A percentile compares a stretch with the other conserved stretches of the same genome.
phyloP scores from a whole-genome alignment of 2,113 vertebrate genomes.

The Hippocampus abdominalis region DNA sequence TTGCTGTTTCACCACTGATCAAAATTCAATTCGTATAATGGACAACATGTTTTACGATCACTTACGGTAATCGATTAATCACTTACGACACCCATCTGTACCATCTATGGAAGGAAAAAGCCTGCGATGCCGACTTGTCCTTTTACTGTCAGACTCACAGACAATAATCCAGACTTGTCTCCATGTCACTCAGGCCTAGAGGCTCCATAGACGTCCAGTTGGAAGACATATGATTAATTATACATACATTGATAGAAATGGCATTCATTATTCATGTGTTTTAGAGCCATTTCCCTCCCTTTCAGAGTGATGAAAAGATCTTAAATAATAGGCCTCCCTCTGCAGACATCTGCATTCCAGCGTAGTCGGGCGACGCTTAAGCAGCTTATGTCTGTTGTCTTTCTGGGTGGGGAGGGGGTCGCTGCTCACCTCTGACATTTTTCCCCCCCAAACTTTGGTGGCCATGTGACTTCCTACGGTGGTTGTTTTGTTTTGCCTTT shows the following conservation, averaged over 20 bases:
- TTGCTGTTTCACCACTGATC: background rate
- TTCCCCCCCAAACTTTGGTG: slow-evolving; percentile 38
- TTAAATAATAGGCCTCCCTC: slow-evolving; percentile 70
- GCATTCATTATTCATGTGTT: slow-evolving; percentile 73
- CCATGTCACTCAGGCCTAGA: slow-evolving; percentile 64
- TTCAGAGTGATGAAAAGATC: slow-evolving; percentile 74
- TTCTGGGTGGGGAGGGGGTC: slow-evolving; percentile 25
- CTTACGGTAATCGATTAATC: background rate
- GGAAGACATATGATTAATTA: slow-evolving; percentile 75
- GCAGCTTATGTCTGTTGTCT: slow-evolving; percentile 64
- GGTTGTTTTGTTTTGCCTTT: slow-evolving; percentile 50
- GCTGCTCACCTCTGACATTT: slow-evolving; percentile 35
- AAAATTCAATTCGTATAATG: background rate
- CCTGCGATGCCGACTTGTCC: slow-evolving; percentile 24
- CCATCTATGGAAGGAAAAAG: slow-evolving; percentile 19
- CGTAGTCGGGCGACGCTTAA: slow-evolving; percentile 57
- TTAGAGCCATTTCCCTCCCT: slow-evolving; percentile 68
- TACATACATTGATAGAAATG: slow-evolving; percentile 79
- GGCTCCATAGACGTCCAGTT: slow-evolving; percentile 67
- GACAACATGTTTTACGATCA: background rate
- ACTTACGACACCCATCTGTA: background rate
- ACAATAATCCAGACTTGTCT: slow-evolving; percentile 54
- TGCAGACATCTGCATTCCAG: slow-evolving; percentile 70
- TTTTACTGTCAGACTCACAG: slow-evolving; percentile 51
- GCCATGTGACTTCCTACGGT: slow-evolving; percentile 39